Conservation (phyloP, 2,888 invertebrate genomes). For the Tipula helvola region DNA sequence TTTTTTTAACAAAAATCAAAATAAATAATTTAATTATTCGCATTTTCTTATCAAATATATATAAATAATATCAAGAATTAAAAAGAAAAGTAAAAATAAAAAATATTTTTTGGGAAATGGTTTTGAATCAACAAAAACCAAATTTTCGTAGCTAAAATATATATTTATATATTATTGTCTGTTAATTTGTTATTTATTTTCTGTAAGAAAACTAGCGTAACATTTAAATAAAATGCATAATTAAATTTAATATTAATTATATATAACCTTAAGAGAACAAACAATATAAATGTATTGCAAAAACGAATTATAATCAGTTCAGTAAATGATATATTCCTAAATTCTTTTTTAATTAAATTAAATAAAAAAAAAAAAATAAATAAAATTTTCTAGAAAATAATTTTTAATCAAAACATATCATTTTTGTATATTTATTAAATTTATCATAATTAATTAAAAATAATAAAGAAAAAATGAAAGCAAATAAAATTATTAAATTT, state of each 20-base stretch:
- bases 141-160: background rate
- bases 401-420: conserved; percentile 10
- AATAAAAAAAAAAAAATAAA: background rate
- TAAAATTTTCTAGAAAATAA: conserved; percentile 8
- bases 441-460: background rate
- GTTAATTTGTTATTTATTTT: background rate
- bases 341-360: background rate
- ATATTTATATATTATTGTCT: background rate
- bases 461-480: background rate
- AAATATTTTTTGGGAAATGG: background rate
- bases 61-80: background rate
- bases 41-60: background rate
- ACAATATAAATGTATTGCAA: background rate
- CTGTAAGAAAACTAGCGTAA: background rate
- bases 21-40: background rate
- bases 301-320: background rate
- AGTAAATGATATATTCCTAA: conserved; percentile 4
- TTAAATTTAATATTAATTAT: background rate
- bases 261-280: background rate
- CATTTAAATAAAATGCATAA: background rate
- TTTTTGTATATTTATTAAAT: conserved; percentile 5
- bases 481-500: background rate
- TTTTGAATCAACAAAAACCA: background rate
- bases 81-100: background rate
- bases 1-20: background rate